Base-by-base conservation (phyloP, 2,113 vertebrate genomes). In the Bujurquina vittata region DNA sequence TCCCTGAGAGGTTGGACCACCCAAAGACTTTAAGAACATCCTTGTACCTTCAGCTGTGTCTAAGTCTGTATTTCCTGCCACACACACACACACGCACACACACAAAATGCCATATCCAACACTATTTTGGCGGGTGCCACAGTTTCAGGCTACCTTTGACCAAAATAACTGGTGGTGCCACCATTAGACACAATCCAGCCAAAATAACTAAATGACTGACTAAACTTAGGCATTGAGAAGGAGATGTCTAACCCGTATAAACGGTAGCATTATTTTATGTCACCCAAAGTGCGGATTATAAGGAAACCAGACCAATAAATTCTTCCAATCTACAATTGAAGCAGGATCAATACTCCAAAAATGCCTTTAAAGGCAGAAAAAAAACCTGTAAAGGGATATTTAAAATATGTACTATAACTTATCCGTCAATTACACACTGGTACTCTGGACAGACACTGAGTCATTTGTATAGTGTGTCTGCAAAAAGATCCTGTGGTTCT, bases 401-500 rank as follows among this genome's bases (percentile, higher is more conserved):
- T 91, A 87, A 88, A 91, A 91, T 94, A 88, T 93, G 88, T 92
- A 91, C 88, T 89, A 90, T 92, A 94, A 89, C 90, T 87, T 92
- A 86, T 91, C 85, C 65, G 23, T 90, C 90, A 95, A 93, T 94
- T 93, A 92, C 90, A 91, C 87, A 82, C 73, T 90, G 89, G 89
- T 84, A 81, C 84, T 67, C 73, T 49, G 89, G 78, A 87, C 84
- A 92, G 91, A 89, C 89, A 87, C 83, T 87, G 93, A 94, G 89
- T 93, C 90, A 91, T 92, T 92, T 94, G 90, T 90, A 88, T 91
- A 88, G 90, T 82, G 80, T 86, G 89, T 94, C 94, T 93, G 87
- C 90, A 93, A 91, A 94, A 93, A 92, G 87, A 94, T 91, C 81
- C 77, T 93, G 93, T 91, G 94, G 94, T 93, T 95, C 89, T 94